Evolutionary conservation across 2,797 vertebrate genomes (phyloP).

Genomic region (Meriones psammophilus): DNA sequence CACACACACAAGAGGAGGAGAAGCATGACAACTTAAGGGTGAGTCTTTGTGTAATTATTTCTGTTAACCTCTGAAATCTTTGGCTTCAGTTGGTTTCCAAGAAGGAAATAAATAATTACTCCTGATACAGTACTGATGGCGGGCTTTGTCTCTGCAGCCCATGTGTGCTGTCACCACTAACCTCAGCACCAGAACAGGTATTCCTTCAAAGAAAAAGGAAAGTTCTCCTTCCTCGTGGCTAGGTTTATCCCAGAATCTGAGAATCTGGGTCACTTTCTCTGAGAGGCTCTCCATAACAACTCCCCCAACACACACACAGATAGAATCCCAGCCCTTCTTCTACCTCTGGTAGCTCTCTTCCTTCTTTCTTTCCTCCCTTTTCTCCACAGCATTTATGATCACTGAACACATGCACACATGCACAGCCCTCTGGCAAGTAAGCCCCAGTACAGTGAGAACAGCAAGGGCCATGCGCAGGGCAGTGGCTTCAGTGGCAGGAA

Average conservation of each 20-base stretch:
- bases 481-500: not conserved
- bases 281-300: not conserved
- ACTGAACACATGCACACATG: not conserved
- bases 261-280: conserved; percentile 16
- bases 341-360: not conserved
- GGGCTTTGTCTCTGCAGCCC: conserved; percentile 59
- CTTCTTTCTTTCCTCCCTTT: not conserved
- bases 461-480: not conserved
- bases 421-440: not conserved
- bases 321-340: not conserved
- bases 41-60: conserved; percentile 9
- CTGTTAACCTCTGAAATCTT: conserved; percentile 22
- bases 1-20: not conserved
- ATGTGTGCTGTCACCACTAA: not conserved
- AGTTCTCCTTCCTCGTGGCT: not conserved
- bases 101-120: conserved; percentile 59
- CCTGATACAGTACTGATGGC: not conserved
- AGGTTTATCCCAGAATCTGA: not conserved
- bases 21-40: not conserved
- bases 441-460: too few relatives aligned
- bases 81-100: not conserved
- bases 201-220: not conserved
- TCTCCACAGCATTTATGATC: not conserved
- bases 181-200: not conserved
- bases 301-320: not conserved